Evolutionary conservation across 2,888 invertebrate species (phyloP), one percentile per base, ranked within the genome.

Genomic region (Pseudococcus viburni): DNA sequence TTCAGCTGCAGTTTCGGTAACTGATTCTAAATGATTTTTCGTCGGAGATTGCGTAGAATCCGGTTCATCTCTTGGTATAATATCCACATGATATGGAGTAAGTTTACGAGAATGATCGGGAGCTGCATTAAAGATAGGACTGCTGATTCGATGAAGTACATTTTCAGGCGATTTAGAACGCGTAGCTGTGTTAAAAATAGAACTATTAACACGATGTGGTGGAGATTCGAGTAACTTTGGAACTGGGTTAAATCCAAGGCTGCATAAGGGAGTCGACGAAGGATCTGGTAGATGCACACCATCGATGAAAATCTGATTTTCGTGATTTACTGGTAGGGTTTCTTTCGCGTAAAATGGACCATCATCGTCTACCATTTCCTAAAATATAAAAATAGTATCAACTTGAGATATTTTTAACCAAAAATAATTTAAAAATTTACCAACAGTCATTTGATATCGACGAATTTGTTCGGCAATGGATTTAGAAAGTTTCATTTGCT

Each of bases 391-490:
- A 64, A 64, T 64, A 22, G 0, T 64, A 1, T 0, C 7, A 55
- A n/a, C n/a, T n/a, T 22, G 19, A 22, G 4, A 22, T 64, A 22
- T 64, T 64, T 64, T 64, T 22, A 9, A 9, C 1, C 9, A 64
- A 64, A 22, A 6, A 42, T 42, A 42, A 7, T 8, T 8, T 3
- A 42, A 0, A 42, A 9, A 42, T 68, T 68, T 33, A 33, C 15
- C 3, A 39, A 73, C 73, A 5, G 26, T 33, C 33, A 73, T 33
- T 73, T 73, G 73, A 6, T 73, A 73, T 73, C 73, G 73, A 73
- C 73, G 73, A 39, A 73, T 73, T 73, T 73, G 73, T 15, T 73
- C 73, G 11, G 73, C 39, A 39, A 73, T 73, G 7, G 80, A 83
- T 83, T 46, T 42, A 12, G 80, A 46, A n/a, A 46, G 33, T 19